Percentiles rank a stretch among this genome's conserved stretches.
These are phyloP conservation scores for Phymorhynchus buccinoides DNA, from an alignment of 1,140 invertebrate species.

Conservation along the genomic window DNA sequence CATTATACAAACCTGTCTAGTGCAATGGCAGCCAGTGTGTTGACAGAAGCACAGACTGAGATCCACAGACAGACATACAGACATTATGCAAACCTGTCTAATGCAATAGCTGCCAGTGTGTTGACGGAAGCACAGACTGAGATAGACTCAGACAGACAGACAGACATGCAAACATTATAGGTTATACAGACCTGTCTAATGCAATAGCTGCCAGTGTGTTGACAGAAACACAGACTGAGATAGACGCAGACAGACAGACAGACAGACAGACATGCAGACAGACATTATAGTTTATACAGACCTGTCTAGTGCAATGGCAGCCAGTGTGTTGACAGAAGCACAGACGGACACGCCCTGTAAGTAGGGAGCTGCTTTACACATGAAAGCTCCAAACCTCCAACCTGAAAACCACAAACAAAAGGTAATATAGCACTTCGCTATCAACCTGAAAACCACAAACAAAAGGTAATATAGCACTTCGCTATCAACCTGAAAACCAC, in stretches of 20 bases:
- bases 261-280: too few relatives aligned
- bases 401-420: constrained; percentile 78
- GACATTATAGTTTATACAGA: constrained; percentile 65
- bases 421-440: not conserved
- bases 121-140: not conserved
- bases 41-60: not conserved
- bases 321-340: constrained; percentile 93
- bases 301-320: constrained; percentile 94
- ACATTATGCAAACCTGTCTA: too few relatives aligned
- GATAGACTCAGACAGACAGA: not conserved
- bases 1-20: too few relatives aligned
- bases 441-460: too few relatives aligned
- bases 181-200: too few relatives aligned
- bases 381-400: constrained; percentile 92
- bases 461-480: too few relatives aligned
- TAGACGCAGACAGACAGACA: not conserved
- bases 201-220: too few relatives aligned
- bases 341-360: constrained; percentile 94
- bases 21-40: too few relatives aligned
- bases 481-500: too few relatives aligned
- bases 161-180: too few relatives aligned
- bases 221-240: not conserved
- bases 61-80: constrained; percentile 11
- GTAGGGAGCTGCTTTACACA: constrained; percentile 95
- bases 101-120: too few relatives aligned